Conservation (phyloP, 1,140 invertebrate species). For the Megalopta genalis region DNA sequence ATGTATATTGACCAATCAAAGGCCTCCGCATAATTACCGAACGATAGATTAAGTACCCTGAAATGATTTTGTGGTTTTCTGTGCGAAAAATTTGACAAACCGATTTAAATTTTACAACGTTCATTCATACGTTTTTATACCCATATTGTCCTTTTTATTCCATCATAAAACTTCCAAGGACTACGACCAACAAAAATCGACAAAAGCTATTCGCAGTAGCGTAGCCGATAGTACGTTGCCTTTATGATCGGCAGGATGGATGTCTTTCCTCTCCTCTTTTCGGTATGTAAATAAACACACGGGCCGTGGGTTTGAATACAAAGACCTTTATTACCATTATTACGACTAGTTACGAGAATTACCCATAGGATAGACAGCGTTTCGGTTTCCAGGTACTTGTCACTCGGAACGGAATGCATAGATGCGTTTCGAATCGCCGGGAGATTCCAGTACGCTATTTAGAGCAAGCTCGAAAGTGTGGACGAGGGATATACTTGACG, state of each 20-base stretch:
- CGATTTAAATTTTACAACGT: too few species aligned
- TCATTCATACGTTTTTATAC: too few species aligned
- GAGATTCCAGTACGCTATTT: constrained; percentile 61
- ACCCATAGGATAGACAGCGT: constrained; percentile 34
- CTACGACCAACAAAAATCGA: too few species aligned
- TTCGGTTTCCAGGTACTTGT: constrained; percentile 61
- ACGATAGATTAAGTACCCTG: too few species aligned
- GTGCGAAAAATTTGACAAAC: too few species aligned
- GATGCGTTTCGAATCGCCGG: constrained; percentile 57
- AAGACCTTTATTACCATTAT: constrained; percentile 36
- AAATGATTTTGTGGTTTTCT: too few species aligned
- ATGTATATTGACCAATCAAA: too few species aligned
- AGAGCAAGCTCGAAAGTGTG: constrained; percentile 58
- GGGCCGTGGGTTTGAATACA: neutral
- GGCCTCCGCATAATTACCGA: too few species aligned
- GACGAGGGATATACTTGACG: constrained; percentile 49
- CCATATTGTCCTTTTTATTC: too few species aligned
- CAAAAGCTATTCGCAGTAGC: too few species aligned
- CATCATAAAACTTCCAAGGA: too few species aligned
- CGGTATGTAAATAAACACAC: constrained; percentile 6
- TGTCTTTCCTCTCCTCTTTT: neutral
- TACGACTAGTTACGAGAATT: constrained; percentile 42
- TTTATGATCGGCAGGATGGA: neutral
- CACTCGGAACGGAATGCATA: constrained; percentile 61
- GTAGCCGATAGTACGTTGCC: too few species aligned